Percentiles rank a stretch among this genome's conserved stretches.
Conservation (phyloP, 2,888 invertebrate genomes). For the Ennomos quercinarius region DNA sequence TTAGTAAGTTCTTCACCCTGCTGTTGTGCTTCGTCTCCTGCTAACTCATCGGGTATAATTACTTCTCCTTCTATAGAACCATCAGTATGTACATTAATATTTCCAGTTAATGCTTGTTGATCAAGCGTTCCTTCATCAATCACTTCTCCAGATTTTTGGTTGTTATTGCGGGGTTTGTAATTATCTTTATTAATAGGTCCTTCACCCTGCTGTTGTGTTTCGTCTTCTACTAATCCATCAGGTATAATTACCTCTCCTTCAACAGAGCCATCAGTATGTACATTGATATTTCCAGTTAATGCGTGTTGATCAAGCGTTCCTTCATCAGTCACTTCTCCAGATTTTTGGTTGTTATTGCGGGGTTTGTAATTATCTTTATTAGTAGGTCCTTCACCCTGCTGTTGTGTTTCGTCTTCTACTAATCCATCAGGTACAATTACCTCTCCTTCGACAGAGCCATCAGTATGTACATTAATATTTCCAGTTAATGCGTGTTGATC, state of each 20-base stretch:
- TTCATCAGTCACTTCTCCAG: constrained; percentile 1
- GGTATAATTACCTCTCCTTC: constrained; percentile 2
- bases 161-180: neutral
- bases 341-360: neutral
- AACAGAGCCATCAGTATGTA: neutral
- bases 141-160: too few species aligned
- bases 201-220: neutral
- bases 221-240: neutral
- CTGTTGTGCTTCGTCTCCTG: neutral
- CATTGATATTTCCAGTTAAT: constrained; percentile 4
- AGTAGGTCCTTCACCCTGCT: too few species aligned
- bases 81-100: constrained; percentile 3
- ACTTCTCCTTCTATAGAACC: constrained; percentile 1
- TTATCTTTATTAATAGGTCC: too few species aligned
- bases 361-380: too few species aligned
- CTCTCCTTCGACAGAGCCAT: constrained; percentile 1
- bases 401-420: neutral
- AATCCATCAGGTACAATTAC: neutral
- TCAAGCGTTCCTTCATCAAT: neutral
- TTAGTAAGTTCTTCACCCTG: too few species aligned
- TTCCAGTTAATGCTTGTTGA: constrained; percentile 1
- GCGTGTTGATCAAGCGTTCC: neutral
- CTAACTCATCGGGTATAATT: neutral
- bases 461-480: neutral
- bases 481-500: constrained; percentile 1